These are phyloP conservation scores for Temnothorax ravouxi DNA, from an alignment of 2,888 invertebrate genomes.

Conservation along the genomic window DNA sequence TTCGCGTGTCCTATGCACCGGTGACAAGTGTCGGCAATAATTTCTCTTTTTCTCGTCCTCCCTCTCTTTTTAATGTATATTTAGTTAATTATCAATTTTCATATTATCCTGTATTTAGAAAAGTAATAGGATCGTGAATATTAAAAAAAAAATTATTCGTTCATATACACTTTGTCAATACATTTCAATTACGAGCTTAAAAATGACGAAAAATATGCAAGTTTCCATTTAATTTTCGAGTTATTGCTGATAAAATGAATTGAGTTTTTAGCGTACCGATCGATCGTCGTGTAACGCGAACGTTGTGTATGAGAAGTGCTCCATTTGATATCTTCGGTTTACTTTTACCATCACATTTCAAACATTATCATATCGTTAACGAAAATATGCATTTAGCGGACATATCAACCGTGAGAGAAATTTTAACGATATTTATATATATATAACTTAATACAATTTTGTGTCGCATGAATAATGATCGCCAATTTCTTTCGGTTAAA, in stretches of 20 bases:
- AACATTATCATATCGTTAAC: neutral
- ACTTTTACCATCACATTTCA: conserved; percentile 17
- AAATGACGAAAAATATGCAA: conserved; percentile 28
- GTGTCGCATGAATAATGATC: neutral
- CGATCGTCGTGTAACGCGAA: neutral
- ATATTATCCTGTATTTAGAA: neutral
- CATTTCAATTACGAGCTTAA: neutral
- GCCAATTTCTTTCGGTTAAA: neutral
- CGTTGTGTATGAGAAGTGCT: conserved; percentile 8
- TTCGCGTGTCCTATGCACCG: neutral
- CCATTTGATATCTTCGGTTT: conserved; percentile 20
- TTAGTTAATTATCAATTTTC: conserved; percentile 34
- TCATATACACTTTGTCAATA: conserved; percentile 11
- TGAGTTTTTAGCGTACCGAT: conserved; percentile 10
- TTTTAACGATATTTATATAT: neutral
- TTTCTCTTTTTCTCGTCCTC: neutral
- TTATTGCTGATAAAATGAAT: conserved; percentile 22
- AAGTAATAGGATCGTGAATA: neutral
- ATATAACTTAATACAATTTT: neutral
- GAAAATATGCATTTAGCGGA: neutral
- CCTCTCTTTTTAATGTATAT: neutral
- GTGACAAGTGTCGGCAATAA: neutral
- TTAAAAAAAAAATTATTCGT: conserved; percentile 28
- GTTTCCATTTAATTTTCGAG: conserved; percentile 39
- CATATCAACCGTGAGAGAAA: neutral